Conservation (phyloP, 2,888 invertebrate species). For the Drosophila leonis region DNA sequence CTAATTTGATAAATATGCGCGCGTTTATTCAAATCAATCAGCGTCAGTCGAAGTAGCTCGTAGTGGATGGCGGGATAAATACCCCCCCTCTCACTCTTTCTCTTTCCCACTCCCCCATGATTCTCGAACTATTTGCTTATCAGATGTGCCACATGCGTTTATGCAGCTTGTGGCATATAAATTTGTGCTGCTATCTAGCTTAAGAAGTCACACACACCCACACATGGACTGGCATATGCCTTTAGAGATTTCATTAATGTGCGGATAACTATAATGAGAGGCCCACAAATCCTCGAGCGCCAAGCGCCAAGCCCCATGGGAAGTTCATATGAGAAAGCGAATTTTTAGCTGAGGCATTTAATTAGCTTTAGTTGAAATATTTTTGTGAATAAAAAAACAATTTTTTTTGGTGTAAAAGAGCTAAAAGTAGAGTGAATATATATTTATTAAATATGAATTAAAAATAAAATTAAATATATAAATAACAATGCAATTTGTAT, state of each 20-base stretch:
- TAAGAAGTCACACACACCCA: conserved; percentile 22
- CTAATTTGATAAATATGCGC: conserved; percentile 81
- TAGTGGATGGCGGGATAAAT: not conserved
- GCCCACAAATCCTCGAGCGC: conserved; percentile 17
- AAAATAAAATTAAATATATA: no score
- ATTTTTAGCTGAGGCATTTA: conserved; percentile 11
- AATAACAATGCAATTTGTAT: not conserved
- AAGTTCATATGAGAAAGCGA: conserved; percentile 17
- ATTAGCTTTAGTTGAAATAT: conserved; percentile 28
- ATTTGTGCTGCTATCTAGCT: conserved; percentile 55
- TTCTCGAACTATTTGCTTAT: conserved; percentile 33
- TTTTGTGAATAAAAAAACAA: conserved; percentile 7
- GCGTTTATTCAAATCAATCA: conserved; percentile 82
- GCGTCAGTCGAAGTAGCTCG: conserved; percentile 59
- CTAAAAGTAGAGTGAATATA: no score
- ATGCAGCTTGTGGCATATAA: conserved; percentile 64
- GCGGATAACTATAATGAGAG: conserved; percentile 75
- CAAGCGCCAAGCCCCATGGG: conserved; percentile 20
- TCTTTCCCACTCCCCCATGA: not conserved
- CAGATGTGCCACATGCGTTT: conserved; percentile 47
- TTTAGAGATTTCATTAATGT: conserved; percentile 74
- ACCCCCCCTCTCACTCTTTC: not conserved
- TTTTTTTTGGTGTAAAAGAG: no score
- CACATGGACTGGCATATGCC: conserved; percentile 25
- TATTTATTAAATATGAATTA: no score